phyloP scores from a whole-genome alignment of 2,797 vertebrate genomes.

The Mus caroli region DNA sequence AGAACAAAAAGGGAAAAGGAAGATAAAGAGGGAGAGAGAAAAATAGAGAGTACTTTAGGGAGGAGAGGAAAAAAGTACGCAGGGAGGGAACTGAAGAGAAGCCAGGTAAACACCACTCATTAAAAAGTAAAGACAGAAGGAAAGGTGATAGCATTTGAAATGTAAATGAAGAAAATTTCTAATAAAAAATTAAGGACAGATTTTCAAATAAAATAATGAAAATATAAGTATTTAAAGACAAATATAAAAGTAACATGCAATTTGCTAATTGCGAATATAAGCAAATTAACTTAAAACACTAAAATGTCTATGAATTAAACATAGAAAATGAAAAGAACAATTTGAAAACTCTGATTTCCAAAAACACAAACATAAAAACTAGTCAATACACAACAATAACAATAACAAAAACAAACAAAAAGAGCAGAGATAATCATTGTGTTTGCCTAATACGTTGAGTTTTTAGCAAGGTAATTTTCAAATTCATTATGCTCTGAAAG shows the following conservation, averaged over 20 bases:
- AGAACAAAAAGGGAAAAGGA: background rate
- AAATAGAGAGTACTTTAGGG: background rate
- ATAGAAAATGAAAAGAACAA: conserved; percentile 1
- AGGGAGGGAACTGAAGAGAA: background rate
- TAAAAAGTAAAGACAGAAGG: background rate
- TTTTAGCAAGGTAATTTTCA: conserved; percentile 53
- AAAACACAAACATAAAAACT: background rate
- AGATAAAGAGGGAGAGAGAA: background rate
- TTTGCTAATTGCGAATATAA: conserved; percentile 10
- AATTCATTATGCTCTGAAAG: conserved; percentile 26
- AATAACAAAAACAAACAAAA: background rate
- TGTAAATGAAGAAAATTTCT: too few relatives aligned
- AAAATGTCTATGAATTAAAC: background rate
- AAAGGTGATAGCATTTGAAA: too few relatives aligned
- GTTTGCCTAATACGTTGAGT: background rate
- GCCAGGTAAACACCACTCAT: background rate
- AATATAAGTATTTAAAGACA: background rate
- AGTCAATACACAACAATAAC: background rate
- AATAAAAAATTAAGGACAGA: background rate
- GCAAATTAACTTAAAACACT: background rate
- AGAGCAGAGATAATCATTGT: background rate
- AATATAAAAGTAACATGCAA: conserved; percentile 38
- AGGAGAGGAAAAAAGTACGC: background rate
- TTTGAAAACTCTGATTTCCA: conserved; percentile 15
- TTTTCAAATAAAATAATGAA: background rate